Evolutionary conservation across 2,888 invertebrate genomes (phyloP).

Genomic region (Chironomus tentans): DNA sequence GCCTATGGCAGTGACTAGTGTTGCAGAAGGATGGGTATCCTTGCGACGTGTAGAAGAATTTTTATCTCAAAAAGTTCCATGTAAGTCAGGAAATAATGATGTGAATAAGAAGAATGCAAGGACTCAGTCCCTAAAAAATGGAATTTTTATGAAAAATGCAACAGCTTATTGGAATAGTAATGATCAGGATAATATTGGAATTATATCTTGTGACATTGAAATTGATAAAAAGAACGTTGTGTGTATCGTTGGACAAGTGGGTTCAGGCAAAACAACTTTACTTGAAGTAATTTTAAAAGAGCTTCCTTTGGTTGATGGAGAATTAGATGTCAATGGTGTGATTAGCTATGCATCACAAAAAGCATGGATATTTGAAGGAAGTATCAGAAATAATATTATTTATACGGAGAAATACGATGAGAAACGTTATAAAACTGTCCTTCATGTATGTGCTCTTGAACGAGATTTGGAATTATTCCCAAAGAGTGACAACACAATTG

Average conservation of each 20-base stretch:
- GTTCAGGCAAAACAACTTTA: constrained; percentile 57
- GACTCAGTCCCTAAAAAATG: neutral
- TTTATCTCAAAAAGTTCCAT: constrained; percentile 37
- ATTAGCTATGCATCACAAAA: constrained; percentile 53
- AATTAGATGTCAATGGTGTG: constrained; percentile 42
- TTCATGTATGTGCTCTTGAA: constrained; percentile 54
- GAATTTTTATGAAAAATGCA: constrained; percentile 6
- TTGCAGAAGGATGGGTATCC: constrained; percentile 51
- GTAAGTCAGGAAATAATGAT: constrained; percentile 28
- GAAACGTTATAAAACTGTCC: constrained; percentile 49
- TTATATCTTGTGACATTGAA: constrained; percentile 27
- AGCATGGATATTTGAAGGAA: constrained; percentile 53
- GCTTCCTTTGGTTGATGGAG: constrained; percentile 47
- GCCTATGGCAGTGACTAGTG: constrained; percentile 47
- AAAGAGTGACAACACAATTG: constrained; percentile 64
- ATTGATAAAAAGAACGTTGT: constrained; percentile 39
- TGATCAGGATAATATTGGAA: constrained; percentile 13
- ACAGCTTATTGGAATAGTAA: constrained; percentile 25
- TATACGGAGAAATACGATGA: constrained; percentile 49
- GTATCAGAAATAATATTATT: constrained; percentile 60
- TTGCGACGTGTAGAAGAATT: constrained; percentile 50
- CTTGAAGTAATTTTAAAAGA: constrained; percentile 64
- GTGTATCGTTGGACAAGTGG: constrained; percentile 57
- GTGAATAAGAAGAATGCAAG: neutral
- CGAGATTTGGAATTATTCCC: constrained; percentile 67